phyloP scores from a whole-genome alignment of 1,140 invertebrate species.

The Drosophila persimilis region DNA sequence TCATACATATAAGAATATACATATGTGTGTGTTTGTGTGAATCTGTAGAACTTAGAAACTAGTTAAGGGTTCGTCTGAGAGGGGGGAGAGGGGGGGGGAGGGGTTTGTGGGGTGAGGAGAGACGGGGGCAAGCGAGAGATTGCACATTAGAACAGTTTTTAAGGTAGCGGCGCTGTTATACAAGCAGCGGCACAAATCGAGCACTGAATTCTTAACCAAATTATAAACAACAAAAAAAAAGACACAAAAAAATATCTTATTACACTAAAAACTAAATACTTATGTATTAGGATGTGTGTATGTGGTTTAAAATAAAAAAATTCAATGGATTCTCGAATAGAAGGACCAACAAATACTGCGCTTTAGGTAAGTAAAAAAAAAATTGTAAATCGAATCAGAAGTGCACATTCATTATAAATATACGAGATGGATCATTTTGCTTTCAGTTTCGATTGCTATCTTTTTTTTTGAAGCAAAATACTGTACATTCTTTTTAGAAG shows the following conservation, averaged over 20 bases:
- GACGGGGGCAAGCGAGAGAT: constrained; percentile 19
- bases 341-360: constrained; percentile 30
- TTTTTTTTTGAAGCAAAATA: too few species aligned
- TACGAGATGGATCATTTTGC: constrained; percentile 13
- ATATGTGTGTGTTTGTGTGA: background rate
- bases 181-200: background rate
- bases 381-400: constrained; percentile 8
- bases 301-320: background rate
- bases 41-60: constrained; percentile 55
- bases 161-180: constrained; percentile 5
- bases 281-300: too few species aligned
- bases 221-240: background rate
- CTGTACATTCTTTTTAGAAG: too few species aligned
- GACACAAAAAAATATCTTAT: constrained; percentile 7
- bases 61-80: constrained; percentile 54
- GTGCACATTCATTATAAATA: constrained; percentile 7
- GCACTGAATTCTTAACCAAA: too few species aligned
- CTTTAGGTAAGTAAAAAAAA: constrained; percentile 45
- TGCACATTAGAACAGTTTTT: constrained; percentile 48
- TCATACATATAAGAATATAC: constrained; percentile 28
- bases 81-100: background rate
- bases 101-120: background rate
- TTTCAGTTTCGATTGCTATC: constrained; percentile 17
- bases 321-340: constrained; percentile 6
- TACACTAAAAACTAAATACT: constrained; percentile 16